Percentiles rank a stretch among this genome's conserved stretches.
Conservation (phyloP, 2,888 invertebrate species). For the Hypercompe scribonia region DNA sequence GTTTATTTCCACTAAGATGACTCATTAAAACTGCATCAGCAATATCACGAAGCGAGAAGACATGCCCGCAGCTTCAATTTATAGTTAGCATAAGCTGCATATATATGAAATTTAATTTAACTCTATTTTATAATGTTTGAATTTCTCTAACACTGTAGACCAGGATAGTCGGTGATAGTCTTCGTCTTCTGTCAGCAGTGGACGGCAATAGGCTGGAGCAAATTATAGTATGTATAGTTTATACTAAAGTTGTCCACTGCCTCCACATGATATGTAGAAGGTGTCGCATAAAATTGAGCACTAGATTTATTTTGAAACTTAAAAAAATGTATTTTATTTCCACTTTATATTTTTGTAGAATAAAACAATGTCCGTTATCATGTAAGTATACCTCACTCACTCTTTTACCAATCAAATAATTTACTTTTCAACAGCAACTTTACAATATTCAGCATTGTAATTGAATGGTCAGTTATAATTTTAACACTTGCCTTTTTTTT, state of each 20-base stretch:
- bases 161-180: too few relatives aligned
- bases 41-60: slow-evolving; percentile 11
- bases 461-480: too few relatives aligned
- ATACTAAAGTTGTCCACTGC: not conserved
- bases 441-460: too few relatives aligned
- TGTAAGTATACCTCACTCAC: not conserved
- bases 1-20: slow-evolving; percentile 12
- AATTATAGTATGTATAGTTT: too few relatives aligned
- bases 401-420: too few relatives aligned
- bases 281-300: not conserved
- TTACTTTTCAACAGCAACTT: too few relatives aligned
- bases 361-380: not conserved
- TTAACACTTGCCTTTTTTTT: too few relatives aligned
- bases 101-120: slow-evolving; percentile 1
- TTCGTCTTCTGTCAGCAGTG: too few relatives aligned
- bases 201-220: too few relatives aligned
- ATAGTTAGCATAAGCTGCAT: not conserved
- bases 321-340: too few relatives aligned
- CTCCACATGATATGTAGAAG: not conserved
- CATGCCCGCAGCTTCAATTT: not conserved
- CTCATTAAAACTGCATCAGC: slow-evolving; percentile 32
- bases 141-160: too few relatives aligned
- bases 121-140: not conserved
- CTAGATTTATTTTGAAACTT: too few relatives aligned
- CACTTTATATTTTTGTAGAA: not conserved